Evolutionary conservation across 2,888 invertebrate species (phyloP), one percentile per base, ranked within the genome.

Genomic region (Belgica antarctica): DNA sequence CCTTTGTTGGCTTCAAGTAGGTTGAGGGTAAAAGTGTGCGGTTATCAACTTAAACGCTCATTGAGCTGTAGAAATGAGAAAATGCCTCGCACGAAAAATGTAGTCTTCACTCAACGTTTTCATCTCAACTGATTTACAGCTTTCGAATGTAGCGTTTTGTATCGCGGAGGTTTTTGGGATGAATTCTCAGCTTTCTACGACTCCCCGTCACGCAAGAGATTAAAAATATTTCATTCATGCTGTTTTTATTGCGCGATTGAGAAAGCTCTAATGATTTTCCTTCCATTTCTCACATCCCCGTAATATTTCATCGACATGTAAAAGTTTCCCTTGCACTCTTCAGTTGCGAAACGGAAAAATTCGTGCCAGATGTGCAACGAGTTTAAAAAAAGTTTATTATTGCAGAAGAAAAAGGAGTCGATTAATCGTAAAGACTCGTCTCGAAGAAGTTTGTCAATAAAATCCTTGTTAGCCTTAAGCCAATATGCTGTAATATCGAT

Each of bases 381-480:
- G 25, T n/a, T n/a, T n/a, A 7, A 24, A 8, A 59, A 59, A 27
- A 59, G 19, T 52, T 52, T 52, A 3, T 22, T 22, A 52, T 52
- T 27, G 59, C 4, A 59, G 12, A n/a, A 22, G 22, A 59, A 59
- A 41, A 10, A 52, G 59, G n/a, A 59, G 22, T 59, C 59, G 59
- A 59, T 59, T 59, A 59, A 27, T 25, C 17, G 27, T 27, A 19
- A 8, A 59, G 59, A 59, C 27, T 59, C 27, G 8, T 46, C n/a
- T n/a, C 46, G 7, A 7, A 46, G 22, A 19, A 59, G 59, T 19
- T 15, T 59, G 59, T 59, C 27, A 59, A 59, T 59, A 59, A 27
- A 59, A 59, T 59, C 25, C 59, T 59, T 59, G 59, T 59, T 59
- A 59, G 59, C 27, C 27, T 12, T 3, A 46, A 12, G 12, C 46